These are phyloP conservation scores for Agrilus planipennis DNA, from an alignment of 1,140 invertebrate species.

Conservation along the genomic window DNA sequence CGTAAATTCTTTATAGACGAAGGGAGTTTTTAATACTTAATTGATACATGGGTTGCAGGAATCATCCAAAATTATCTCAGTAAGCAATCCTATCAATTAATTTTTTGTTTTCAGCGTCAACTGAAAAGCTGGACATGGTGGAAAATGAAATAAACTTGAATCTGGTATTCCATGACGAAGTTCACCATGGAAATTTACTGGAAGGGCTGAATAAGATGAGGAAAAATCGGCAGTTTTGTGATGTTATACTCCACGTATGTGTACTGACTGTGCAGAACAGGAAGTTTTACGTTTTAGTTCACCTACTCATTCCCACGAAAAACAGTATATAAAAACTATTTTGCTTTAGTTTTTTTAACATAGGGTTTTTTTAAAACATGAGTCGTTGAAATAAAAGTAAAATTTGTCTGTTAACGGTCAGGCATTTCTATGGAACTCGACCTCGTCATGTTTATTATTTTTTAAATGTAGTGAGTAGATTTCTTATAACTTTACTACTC, in stretches of 20 bases:
- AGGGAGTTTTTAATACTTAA: no score
- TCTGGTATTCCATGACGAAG: slow-evolving; percentile 39
- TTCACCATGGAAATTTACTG: slow-evolving; percentile 44
- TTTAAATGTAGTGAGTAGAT: slow-evolving; percentile 33
- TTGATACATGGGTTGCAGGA: no score
- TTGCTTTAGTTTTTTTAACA: neutral
- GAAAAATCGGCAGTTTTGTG: slow-evolving; percentile 66
- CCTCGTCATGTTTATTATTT: slow-evolving; percentile 27
- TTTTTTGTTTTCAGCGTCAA: neutral
- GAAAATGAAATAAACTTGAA: slow-evolving; percentile 17
- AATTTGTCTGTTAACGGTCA: slow-evolving; percentile 31
- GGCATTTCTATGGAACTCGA: slow-evolving; percentile 32
- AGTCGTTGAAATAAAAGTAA: slow-evolving; percentile 24
- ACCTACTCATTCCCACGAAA: slow-evolving; percentile 2
- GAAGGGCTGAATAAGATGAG: slow-evolving; percentile 58
- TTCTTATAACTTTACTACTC: no score
- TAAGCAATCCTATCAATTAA: no score
- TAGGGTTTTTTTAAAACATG: slow-evolving; percentile 3
- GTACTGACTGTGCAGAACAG: slow-evolving; percentile 29
- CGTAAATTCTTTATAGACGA: no score
- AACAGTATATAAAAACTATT: neutral
- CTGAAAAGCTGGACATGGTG: slow-evolving; percentile 5
- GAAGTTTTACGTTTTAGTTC: slow-evolving; percentile 21
- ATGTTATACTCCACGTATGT: slow-evolving; percentile 64
- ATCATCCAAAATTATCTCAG: no score